Evolutionary conservation across 1,140 invertebrate species (phyloP).

Genomic region (Halictus rubicundus): DNA sequence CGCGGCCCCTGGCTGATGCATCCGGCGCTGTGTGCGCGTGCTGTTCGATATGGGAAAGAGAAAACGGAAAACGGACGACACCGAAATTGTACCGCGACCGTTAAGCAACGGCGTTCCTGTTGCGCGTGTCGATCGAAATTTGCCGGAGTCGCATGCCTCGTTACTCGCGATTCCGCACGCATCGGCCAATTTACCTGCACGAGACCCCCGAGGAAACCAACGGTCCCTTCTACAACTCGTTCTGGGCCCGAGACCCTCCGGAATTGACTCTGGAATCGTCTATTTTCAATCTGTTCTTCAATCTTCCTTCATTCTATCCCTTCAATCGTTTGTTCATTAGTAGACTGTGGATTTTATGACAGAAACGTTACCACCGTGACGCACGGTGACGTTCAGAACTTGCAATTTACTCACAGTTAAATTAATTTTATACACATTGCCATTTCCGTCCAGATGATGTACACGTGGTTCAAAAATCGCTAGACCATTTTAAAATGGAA

Average conservation of each 20-base stretch:
- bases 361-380: too few species aligned
- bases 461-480: too few species aligned
- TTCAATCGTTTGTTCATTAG: too few species aligned
- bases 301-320: too few species aligned
- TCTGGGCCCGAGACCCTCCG: background rate
- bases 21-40: background rate
- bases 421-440: too few species aligned
- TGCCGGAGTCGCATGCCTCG: slow-evolving; percentile 42
- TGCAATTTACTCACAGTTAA: too few species aligned
- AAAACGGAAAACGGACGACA: slow-evolving; percentile 52
- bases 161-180: slow-evolving; percentile 1
- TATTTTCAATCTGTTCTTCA: too few species aligned
- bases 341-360: too few species aligned
- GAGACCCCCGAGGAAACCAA: slow-evolving; percentile 6
- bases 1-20: slow-evolving; percentile 39
- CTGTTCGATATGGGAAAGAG: slow-evolving; percentile 55
- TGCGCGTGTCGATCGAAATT: slow-evolving; percentile 63
- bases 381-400: too few species aligned
- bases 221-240: background rate
- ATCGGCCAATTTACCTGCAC: slow-evolving; percentile 18
- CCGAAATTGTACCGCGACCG: slow-evolving; percentile 60
- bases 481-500: too few species aligned
- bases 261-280: too few species aligned
- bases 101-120: slow-evolving; percentile 51
- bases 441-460: too few species aligned